Conservation (phyloP, 2,113 vertebrate genomes). For the Rhynchomys soricoides region DNA sequence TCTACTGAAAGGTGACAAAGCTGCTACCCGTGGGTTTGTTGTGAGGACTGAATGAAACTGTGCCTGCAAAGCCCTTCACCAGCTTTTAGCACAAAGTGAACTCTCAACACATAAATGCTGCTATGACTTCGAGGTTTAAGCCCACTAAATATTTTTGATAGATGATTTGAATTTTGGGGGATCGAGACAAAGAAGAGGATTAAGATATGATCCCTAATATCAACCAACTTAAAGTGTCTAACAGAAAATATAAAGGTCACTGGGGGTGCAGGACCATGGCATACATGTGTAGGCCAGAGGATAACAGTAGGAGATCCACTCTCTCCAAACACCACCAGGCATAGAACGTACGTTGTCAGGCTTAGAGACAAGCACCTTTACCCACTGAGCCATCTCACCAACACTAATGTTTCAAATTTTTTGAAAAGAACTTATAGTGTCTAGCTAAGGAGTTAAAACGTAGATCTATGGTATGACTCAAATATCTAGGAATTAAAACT, state of each 20-base stretch:
- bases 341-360: neutral
- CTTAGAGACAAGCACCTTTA: neutral
- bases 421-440: neutral
- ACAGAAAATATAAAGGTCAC: neutral
- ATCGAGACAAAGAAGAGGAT: neutral
- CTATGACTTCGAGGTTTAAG: neutral
- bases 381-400: neutral
- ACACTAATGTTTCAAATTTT: neutral
- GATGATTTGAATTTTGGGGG: neutral
- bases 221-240: neutral
- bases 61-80: neutral
- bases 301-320: neutral
- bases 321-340: neutral
- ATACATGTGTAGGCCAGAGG: no score
- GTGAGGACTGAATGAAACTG: neutral
- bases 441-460: neutral
- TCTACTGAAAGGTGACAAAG: neutral
- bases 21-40: neutral
- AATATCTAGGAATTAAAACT: neutral
- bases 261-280: neutral
- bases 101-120: neutral
- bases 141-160: neutral
- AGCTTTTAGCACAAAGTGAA: neutral
- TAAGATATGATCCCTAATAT: neutral
- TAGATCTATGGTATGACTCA: neutral